Conservation (phyloP, 2,113 vertebrate genomes). For the Malurus elegans region DNA sequence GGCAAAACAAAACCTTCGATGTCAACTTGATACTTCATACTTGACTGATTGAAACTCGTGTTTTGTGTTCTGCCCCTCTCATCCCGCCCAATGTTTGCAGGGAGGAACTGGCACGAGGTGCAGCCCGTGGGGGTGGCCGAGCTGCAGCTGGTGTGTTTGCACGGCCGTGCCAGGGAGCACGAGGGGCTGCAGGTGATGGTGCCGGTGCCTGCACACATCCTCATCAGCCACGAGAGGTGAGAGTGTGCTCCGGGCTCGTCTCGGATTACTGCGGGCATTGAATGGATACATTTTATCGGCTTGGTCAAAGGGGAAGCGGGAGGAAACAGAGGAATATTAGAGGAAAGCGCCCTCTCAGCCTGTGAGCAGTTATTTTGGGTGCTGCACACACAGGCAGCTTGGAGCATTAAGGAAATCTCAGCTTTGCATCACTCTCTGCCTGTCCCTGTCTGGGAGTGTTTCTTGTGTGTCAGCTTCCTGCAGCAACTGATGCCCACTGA, state of each 20-base stretch:
- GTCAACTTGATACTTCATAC: no score
- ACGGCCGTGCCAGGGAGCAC: conserved; percentile 79
- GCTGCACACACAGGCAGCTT: not conserved
- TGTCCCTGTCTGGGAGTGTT: not conserved
- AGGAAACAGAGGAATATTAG: not conserved
- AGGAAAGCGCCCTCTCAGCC: not conserved
- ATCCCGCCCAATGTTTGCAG: not conserved
- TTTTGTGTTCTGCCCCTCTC: not conserved
- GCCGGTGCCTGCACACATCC: conserved; percentile 77
- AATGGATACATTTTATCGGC: not conserved
- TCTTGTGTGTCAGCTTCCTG: not conserved
- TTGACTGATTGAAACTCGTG: not conserved
- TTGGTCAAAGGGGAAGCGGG: not conserved
- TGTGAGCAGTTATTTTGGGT: not conserved
- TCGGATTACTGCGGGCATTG: fast-evolving
- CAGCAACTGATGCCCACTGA: not conserved
- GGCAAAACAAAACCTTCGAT: not conserved
- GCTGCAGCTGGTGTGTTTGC: conserved; percentile 84
- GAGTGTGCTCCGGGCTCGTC: not conserved
- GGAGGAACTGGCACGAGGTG: conserved; percentile 87
- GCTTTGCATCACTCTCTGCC: not conserved
- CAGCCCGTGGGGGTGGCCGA: conserved; percentile 77
- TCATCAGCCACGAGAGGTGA: conserved; percentile 86
- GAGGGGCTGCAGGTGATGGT: conserved; percentile 79
- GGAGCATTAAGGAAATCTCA: not conserved